Evolutionary conservation across 2,797 vertebrate genomes (phyloP).

Genomic region (Eulemur mongoz): DNA sequence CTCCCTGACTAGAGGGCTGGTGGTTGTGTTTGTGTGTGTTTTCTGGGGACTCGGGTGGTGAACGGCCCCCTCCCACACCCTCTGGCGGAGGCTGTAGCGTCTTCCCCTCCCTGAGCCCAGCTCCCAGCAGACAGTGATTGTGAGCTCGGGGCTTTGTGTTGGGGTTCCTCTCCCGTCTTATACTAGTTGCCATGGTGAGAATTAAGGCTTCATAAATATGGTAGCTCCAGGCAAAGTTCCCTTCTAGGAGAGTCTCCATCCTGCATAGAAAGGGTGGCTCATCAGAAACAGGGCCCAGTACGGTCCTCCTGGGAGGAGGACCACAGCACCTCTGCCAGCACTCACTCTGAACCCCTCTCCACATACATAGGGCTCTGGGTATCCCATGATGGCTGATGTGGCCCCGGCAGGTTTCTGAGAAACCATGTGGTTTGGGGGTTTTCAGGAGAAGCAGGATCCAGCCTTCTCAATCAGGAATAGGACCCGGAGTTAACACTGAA

Average conservation of each 20-base stretch:
- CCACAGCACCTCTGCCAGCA: accelerated
- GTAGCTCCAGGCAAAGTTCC: slow-evolving; percentile 20
- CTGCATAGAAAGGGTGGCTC: background rate
- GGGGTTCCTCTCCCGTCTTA: background rate
- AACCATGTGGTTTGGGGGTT: accelerated
- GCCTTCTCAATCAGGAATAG: background rate
- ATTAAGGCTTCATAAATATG: slow-evolving; percentile 65
- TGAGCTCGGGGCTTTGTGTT: background rate
- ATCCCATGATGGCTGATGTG: accelerated
- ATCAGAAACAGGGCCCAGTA: background rate
- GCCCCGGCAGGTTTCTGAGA: background rate
- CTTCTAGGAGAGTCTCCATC: background rate
- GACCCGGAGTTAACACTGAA: background rate
- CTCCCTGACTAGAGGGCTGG: slow-evolving; percentile 80
- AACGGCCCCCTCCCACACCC: background rate
- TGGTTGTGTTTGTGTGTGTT: slow-evolving; percentile 66
- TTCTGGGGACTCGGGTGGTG: slow-evolving; percentile 33
- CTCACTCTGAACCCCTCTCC: background rate
- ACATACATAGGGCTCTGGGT: accelerated
- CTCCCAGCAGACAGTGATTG: background rate
- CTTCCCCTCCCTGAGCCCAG: background rate
- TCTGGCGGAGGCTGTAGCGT: background rate
- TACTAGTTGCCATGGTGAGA: slow-evolving; percentile 77
- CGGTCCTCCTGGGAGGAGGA: too few relatives aligned
- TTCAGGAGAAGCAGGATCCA: background rate